Evolutionary conservation across 2,797 vertebrate species (phyloP).

Genomic region (Liasis olivaceus): DNA sequence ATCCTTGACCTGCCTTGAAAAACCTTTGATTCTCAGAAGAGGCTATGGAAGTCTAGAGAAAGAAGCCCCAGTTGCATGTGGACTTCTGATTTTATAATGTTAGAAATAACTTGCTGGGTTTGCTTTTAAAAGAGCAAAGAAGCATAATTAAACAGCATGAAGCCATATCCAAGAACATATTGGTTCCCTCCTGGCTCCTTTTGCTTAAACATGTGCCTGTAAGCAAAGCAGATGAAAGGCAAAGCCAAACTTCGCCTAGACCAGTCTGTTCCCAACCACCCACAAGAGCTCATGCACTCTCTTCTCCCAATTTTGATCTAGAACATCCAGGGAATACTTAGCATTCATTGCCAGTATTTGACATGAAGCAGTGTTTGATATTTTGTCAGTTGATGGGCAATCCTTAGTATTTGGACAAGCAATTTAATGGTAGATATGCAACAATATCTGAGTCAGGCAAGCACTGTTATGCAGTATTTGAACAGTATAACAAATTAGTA

Average conservation of each 20-base stretch:
- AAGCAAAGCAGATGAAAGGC: background rate
- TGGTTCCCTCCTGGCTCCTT: background rate
- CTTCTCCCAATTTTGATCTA: background rate
- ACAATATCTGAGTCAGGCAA: background rate
- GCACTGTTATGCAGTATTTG: background rate
- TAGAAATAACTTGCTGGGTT: background rate
- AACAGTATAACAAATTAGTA: background rate
- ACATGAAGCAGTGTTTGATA: background rate
- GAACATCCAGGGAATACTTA: background rate
- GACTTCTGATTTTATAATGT: background rate
- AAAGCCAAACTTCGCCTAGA: background rate
- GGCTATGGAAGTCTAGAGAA: background rate
- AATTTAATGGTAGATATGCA: background rate
- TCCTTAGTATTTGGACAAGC: background rate
- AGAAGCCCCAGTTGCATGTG: background rate
- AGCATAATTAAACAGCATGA: background rate
- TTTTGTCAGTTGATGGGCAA: background rate
- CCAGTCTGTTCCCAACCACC: background rate
- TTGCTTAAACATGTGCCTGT: background rate
- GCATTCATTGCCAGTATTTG: background rate
- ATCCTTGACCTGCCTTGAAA: background rate
- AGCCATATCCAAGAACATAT: background rate
- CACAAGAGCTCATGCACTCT: background rate
- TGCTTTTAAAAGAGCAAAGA: slow-evolving; percentile 1
- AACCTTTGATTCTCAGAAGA: background rate